Base-by-base conservation (phyloP, 2,888 invertebrate genomes). In the Trichopria drosophilae region DNA sequence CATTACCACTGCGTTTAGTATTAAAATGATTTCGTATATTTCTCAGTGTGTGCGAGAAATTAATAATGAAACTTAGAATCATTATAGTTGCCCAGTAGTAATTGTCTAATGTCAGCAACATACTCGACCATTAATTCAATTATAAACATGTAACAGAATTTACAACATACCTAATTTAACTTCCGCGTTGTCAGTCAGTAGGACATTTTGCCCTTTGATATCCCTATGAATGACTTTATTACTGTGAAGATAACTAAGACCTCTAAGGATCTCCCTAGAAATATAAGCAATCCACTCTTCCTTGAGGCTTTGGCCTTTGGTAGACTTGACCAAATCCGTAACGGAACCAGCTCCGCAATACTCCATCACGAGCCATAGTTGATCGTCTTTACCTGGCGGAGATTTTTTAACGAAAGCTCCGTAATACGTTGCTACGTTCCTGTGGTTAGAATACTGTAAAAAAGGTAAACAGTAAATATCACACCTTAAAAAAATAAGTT, bases 281-380 rank as follows among this genome's bases (percentile, higher is more conserved):
- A 99, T 95, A 77, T 99, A 99, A 49, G 99, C 97, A 75, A 99
- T 99, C 98, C 99, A 99, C 80, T 99, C 99, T 79, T 99, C 99
- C 79, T 97, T 98, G 65, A 99, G 81, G 60, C 92, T 92, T 76
- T 94, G 95, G 44, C 97, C 97, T 80, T 99, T 98, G 58, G 97
- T 98, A 58, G 96, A 96, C 81, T 99, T 99, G 45, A 99, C 98
- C 74, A 99, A 84, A 81, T 99, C 99, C 60, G 99, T 99, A 52
- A 99, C 95, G 48, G 97, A 97, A 55, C 94, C 86, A 76, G 97
- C 98, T 66, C 99, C 99, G 81, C 99, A 99, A 76, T 98, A 99
- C 79, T 99, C 99, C 99, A 99, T 99, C 53, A 99, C 98, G 77
- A 98, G 81, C 99, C 99, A 99, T 53, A 99, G 81, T 76, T 99